These are phyloP conservation scores for Sebastes jordani DNA, from an alignment of 2,797 vertebrate genomes.

Conservation along the genomic window DNA sequence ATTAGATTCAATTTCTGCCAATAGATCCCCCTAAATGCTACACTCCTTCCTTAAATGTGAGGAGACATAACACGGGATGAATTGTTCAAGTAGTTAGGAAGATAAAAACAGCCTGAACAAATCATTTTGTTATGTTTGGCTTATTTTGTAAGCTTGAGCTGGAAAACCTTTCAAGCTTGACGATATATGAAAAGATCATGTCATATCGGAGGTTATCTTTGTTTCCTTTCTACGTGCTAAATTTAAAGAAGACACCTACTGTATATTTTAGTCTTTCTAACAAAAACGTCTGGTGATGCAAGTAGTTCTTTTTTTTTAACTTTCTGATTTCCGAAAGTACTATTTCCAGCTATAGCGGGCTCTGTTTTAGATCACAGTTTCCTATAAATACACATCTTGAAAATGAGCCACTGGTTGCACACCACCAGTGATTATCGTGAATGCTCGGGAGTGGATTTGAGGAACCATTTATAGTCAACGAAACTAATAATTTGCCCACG, in stretches of 20 bases:
- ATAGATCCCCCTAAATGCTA: no score
- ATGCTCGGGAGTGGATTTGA: conserved; percentile 15
- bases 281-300: conserved; percentile 11
- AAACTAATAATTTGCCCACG: conserved; percentile 50
- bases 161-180: background rate
- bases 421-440: conserved; percentile 33
- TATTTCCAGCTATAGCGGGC: background rate
- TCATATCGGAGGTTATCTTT: background rate
- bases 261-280: background rate
- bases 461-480: conserved; percentile 50
- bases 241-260: background rate
- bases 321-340: background rate
- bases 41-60: background rate
- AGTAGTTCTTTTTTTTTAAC: conserved; percentile 2
- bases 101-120: background rate
- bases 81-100: background rate
- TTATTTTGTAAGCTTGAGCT: background rate
- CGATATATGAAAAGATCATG: background rate
- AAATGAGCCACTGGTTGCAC: conserved; percentile 26
- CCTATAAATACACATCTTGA: conserved; percentile 49
- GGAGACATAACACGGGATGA: background rate
- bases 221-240: background rate
- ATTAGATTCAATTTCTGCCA: background rate
- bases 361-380: conserved; percentile 22
- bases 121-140: background rate